Evolutionary conservation across 1,140 invertebrate genomes (phyloP), one percentile per base, ranked within the genome.

Genomic region (Lasioglossum baleicum): DNA sequence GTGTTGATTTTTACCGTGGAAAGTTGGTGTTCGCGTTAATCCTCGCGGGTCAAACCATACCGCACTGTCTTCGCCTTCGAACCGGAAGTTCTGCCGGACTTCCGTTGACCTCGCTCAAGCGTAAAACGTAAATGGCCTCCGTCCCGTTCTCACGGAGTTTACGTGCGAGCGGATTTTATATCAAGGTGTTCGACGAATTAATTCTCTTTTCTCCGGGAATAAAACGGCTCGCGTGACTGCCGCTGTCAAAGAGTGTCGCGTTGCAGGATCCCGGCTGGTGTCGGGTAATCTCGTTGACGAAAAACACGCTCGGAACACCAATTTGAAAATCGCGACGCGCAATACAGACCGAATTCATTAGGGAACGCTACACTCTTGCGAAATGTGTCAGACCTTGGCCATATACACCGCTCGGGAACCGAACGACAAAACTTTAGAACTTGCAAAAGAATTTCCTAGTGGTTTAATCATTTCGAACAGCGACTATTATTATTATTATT

Each of bases 21-120:
- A 48, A 11, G 10, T 3, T 10, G 10, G 8, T 11, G 2, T 10
- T 48, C 77, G 68, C 64, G 78, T 81, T 85, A 84, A 85, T 84
- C 70, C 76, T 76, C 53, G 61, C 61, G 31, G 74, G 61, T 78
- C 61, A 71, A 81, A 72, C 48, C 42, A 8, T 44, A 70, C 58
- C 75, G 58, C 61, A 71, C 75, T 35, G 60, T 69, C 31, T 20
- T 31, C 44, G 58, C 44, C 70, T n/a, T 61, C 48, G 53, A 26
- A 48, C 13, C 35, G 75, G 60, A 78, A 82, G 72, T 42, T 35
- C 56, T 44, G 31, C 44, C 15, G 22, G 56, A 67, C 5, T 64
- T 58, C 67, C 76, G 76, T 53, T 70, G 44, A 13, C 44, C 44
- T 13, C 7, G 13, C 3, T 2, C 44, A 0, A 56, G n/a, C 53